phyloP scores from a whole-genome alignment of 2,113 vertebrate genomes.

The Archilochus colubris region DNA sequence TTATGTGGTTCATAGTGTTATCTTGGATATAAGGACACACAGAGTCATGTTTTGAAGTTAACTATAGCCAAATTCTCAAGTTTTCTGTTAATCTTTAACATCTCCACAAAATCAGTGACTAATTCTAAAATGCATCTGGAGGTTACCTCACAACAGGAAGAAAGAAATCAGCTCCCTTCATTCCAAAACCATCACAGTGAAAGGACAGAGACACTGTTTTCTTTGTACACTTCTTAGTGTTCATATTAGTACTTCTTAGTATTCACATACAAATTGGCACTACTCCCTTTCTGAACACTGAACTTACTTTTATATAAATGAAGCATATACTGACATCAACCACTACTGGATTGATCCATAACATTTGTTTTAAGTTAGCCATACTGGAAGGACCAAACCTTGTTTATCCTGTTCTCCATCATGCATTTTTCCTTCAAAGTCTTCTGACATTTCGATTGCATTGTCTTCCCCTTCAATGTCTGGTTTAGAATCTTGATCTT shows the following conservation, averaged over 20 bases:
- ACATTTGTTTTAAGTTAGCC: not conserved
- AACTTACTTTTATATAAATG: not conserved
- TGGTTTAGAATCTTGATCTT: slow-evolving; percentile 84
- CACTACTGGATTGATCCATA: not conserved
- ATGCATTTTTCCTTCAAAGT: slow-evolving; percentile 94
- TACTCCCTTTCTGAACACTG: not conserved
- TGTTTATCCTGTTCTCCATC: slow-evolving; percentile 85
- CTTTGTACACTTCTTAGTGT: not conserved
- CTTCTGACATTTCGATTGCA: slow-evolving; percentile 98
- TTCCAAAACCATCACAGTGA: not conserved
- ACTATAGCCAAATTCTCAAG: not conserved
- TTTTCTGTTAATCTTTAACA: not conserved
- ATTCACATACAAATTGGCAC: not conserved
- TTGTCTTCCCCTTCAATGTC: slow-evolving; percentile 92
- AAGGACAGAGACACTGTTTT: not conserved
- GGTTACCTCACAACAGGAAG: not conserved
- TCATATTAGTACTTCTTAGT: not conserved
- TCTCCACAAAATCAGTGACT: not conserved
- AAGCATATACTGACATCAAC: not conserved
- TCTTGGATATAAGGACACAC: not conserved
- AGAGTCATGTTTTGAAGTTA: not conserved
- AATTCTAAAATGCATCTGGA: not conserved
- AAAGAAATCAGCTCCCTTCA: not conserved
- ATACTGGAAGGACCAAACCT: slow-evolving; percentile 74
- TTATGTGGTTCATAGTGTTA: not conserved